phyloP scores from a whole-genome alignment of 2,797 vertebrate species.

The Lophius americanus region DNA sequence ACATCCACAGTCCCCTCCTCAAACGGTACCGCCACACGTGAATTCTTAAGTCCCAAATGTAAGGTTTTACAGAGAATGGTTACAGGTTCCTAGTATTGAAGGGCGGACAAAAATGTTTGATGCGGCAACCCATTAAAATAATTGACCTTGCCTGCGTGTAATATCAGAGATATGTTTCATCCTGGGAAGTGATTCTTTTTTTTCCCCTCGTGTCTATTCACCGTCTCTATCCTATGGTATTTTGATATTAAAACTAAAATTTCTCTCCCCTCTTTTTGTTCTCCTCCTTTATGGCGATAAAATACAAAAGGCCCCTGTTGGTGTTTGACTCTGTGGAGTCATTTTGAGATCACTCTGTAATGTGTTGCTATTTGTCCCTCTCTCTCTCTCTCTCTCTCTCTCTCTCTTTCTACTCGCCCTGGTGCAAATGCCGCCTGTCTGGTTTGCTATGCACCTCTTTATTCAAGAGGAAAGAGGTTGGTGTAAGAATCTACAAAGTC shows the following conservation, averaged over 20 bases:
- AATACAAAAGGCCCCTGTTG: slow-evolving; percentile 7
- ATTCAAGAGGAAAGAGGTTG: slow-evolving; percentile 95
- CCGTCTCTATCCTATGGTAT: slow-evolving; percentile 1
- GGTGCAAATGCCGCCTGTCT: slow-evolving; percentile 84
- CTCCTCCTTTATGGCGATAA: slow-evolving; percentile 16
- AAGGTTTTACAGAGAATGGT: too few relatives aligned
- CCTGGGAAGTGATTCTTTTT: background rate
- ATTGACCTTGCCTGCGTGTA: slow-evolving; percentile 9
- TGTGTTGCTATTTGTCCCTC: slow-evolving; percentile 69
- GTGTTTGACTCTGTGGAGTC: slow-evolving; percentile 26
- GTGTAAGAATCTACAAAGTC: slow-evolving; percentile 66
- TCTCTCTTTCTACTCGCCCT: slow-evolving; percentile 77
- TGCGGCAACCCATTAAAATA: background rate
- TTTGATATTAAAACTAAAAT: slow-evolving; percentile 15
- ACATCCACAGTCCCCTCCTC: too few relatives aligned
- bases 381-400: slow-evolving; percentile 49
- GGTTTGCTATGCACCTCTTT: slow-evolving; percentile 87
- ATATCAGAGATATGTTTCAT: slow-evolving; percentile 27
- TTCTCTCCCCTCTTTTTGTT: slow-evolving; percentile 30
- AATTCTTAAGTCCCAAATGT: too few relatives aligned
- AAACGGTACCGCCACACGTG: too few relatives aligned
- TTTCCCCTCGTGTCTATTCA: slow-evolving; percentile 6
- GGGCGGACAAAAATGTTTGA: too few relatives aligned
- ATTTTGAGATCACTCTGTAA: slow-evolving; percentile 79
- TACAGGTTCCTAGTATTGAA: too few relatives aligned